Percentiles rank a stretch among this genome's conserved stretches.
Evolutionary conservation across 2,797 vertebrate species (phyloP).

Genomic region (Neosalanx taihuensis): DNA sequence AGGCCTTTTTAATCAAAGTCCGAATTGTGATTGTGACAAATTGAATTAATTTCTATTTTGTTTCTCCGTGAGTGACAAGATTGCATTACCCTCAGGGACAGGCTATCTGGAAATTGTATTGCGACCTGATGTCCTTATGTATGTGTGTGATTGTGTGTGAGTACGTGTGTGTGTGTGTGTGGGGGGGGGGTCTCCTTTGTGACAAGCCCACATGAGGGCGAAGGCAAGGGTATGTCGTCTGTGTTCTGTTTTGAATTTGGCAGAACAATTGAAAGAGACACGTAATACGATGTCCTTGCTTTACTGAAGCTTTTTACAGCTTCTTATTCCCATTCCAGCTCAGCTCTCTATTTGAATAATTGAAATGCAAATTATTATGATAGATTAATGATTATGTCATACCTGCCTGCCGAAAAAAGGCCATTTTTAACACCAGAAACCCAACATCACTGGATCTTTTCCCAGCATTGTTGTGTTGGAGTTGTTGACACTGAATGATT

Average conservation of each 20-base stretch:
- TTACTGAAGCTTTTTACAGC: neutral
- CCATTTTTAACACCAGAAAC: neutral
- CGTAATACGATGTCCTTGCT: neutral
- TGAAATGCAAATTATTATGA: neutral
- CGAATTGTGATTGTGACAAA: constrained; percentile 72
- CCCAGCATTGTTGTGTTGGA: neutral
- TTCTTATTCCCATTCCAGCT: neutral
- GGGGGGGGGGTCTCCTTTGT: constrained; percentile 15
- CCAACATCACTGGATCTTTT: neutral
- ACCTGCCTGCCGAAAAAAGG: neutral
- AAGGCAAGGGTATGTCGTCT: constrained; percentile 28
- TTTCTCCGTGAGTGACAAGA: constrained; percentile 72
- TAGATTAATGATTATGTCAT: neutral
- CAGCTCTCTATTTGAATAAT: neutral
- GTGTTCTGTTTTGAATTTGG: constrained; percentile 1
- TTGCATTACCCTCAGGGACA: constrained; percentile 68
- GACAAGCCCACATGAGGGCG: constrained; percentile 19
- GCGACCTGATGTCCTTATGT: constrained; percentile 69
- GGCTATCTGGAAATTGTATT: constrained; percentile 70
- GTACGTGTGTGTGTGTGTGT: constrained; percentile 10
- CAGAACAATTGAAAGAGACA: neutral
- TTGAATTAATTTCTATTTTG: constrained; percentile 76
- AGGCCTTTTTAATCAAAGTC: constrained; percentile 74
- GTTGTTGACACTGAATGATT: neutral
- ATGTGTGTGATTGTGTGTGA: constrained; percentile 44